phyloP scores from a whole-genome alignment of 2,113 vertebrate species.

The Urocynchramus pylzowi region DNA sequence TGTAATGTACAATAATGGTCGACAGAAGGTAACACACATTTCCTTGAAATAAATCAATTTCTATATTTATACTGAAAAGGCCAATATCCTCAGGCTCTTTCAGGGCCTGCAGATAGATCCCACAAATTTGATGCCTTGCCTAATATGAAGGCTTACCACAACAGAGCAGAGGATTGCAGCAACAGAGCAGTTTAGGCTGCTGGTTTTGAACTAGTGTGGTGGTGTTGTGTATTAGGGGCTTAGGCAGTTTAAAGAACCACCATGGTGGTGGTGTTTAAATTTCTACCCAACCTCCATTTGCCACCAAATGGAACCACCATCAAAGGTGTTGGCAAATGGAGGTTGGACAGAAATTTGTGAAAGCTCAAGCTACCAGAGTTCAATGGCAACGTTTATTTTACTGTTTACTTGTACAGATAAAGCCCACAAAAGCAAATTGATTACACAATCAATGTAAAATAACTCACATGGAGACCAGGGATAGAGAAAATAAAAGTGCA shows the following conservation, averaged over 20 bases:
- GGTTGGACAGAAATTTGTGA: background rate
- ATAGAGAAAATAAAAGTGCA: background rate
- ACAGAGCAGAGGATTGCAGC: background rate
- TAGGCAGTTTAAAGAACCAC: background rate
- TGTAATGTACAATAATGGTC: fast-evolving
- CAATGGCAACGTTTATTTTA: background rate
- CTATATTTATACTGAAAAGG: background rate
- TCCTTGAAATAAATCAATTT: background rate
- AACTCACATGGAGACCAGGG: fast-evolving
- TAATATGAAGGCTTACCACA: background rate
- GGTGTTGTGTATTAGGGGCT: background rate
- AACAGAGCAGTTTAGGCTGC: background rate
- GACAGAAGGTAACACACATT: background rate
- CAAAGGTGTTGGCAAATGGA: background rate
- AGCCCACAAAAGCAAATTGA: background rate
- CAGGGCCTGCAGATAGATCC: background rate
- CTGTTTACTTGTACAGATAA: background rate
- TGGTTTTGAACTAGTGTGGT: background rate
- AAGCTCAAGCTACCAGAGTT: background rate
- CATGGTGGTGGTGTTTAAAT: background rate
- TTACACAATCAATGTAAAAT: background rate
- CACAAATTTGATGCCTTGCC: background rate
- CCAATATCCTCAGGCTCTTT: background rate
- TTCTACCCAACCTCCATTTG: background rate
- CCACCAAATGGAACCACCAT: background rate